Evolutionary conservation across 2,888 invertebrate species (phyloP).

Genomic region (Perdita meconis): DNA sequence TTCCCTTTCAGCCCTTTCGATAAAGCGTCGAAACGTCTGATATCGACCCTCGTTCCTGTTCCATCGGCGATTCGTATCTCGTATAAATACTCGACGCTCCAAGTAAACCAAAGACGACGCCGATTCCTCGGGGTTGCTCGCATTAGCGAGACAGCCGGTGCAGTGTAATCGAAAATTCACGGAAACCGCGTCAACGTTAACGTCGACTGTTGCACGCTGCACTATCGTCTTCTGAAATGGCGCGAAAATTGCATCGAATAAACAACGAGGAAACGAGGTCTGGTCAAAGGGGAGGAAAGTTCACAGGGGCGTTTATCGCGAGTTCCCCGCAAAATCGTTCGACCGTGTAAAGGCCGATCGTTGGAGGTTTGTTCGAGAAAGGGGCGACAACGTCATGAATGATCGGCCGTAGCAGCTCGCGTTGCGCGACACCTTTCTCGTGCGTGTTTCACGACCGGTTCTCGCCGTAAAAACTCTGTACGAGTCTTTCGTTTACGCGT

Average conservation of each 20-base stretch:
- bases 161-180: too few species aligned
- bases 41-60: neutral
- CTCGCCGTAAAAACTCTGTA: slow-evolving; percentile 26
- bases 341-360: slow-evolving; percentile 45
- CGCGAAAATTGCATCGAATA: neutral
- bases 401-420: slow-evolving; percentile 24
- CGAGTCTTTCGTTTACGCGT: slow-evolving; percentile 25
- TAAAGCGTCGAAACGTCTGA: neutral
- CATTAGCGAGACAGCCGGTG: too few species aligned
- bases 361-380: slow-evolving; percentile 5
- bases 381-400: slow-evolving; percentile 16
- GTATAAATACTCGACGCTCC: neutral
- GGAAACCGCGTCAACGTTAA: too few species aligned
- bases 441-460: slow-evolving; percentile 38
- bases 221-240: neutral
- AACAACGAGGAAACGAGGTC: neutral
- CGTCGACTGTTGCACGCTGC: too few species aligned
- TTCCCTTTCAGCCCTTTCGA: neutral
- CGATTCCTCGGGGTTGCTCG: too few species aligned
- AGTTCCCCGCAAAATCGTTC: slow-evolving; percentile 52
- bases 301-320: slow-evolving; percentile 28
- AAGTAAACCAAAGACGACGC: too few species aligned
- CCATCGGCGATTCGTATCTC: neutral
- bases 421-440: slow-evolving; percentile 9
- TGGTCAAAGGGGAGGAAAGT: slow-evolving; percentile 1